A percentile compares a stretch with the other conserved stretches of the same genome.
phyloP scores from a whole-genome alignment of 2,888 invertebrate genomes.

The Ophioninae sp. region DNA sequence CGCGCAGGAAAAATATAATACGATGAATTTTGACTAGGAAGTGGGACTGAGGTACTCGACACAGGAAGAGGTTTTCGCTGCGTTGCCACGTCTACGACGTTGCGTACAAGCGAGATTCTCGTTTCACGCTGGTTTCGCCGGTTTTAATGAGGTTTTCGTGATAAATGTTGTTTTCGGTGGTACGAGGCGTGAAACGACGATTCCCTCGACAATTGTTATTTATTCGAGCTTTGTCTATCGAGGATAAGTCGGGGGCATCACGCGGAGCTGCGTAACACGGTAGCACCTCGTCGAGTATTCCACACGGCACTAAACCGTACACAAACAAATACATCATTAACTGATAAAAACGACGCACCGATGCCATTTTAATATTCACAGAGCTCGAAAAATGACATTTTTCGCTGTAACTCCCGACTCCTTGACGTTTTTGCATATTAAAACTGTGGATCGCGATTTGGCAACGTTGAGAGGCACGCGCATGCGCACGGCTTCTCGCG shows the following conservation, averaged over 20 bases:
- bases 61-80: constrained; percentile 75
- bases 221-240: constrained; percentile 66
- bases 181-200: constrained; percentile 37
- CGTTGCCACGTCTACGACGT: constrained; percentile 77
- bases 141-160: constrained; percentile 44
- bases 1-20: constrained; percentile 62
- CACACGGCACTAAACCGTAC: constrained; percentile 78
- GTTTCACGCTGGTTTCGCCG: constrained; percentile 66
- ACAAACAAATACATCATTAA: constrained; percentile 69
- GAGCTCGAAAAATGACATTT: constrained; percentile 60
- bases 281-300: constrained; percentile 80
- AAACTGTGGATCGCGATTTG: constrained; percentile 74
- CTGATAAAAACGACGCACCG: constrained; percentile 62
- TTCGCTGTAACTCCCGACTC: constrained; percentile 70
- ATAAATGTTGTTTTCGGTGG: constrained; percentile 41
- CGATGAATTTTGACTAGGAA: constrained; percentile 76
- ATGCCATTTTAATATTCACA: constrained; percentile 69
- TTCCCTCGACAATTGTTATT: constrained; percentile 24
- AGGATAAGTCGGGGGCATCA: constrained; percentile 74
- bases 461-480: constrained; percentile 76
- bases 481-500: constrained; percentile 40
- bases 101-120: constrained; percentile 70
- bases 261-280: constrained; percentile 80
- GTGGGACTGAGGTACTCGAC: constrained; percentile 75
- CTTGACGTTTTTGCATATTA: constrained; percentile 68